Conservation (phyloP, 1,140 invertebrate genomes). For the Frieseomelitta varia region DNA sequence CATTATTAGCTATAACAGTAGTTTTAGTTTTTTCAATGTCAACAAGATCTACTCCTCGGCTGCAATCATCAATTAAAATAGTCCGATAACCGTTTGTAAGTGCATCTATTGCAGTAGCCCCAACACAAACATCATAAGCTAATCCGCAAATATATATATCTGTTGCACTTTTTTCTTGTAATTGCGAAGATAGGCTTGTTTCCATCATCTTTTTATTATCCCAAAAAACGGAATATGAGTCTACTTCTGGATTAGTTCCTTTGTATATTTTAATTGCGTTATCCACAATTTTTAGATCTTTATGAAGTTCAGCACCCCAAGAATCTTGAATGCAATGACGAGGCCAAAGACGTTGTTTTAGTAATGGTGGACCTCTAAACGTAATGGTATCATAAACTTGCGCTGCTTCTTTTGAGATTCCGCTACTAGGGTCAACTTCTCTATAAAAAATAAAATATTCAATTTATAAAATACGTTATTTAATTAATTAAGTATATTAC, state of each 20-base stretch:
- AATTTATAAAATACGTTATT: background rate
- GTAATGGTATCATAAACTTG: conserved; percentile 94
- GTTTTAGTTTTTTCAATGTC: conserved; percentile 93
- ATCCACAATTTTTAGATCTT: conserved; percentile 91
- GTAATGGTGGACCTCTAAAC: conserved; percentile 92
- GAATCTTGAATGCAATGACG: conserved; percentile 97
- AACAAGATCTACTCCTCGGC: conserved; percentile 91
- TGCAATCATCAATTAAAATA: conserved; percentile 94
- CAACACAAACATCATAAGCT: conserved; percentile 98
- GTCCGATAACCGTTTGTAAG: conserved; percentile 94
- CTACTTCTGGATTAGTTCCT: conserved; percentile 96
- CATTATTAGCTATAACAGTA: conserved; percentile 87
- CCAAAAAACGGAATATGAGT: conserved; percentile 99
- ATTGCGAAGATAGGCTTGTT: conserved; percentile 91
- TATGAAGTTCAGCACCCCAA: conserved; percentile 96
- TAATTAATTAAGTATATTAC: background rate
- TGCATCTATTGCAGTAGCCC: conserved; percentile 93
- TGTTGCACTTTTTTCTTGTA: conserved; percentile 91
- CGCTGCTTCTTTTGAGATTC: conserved; percentile 85
- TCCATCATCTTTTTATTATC: conserved; percentile 96
- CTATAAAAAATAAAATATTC: conserved; percentile 53
- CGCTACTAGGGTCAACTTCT: conserved; percentile 75
- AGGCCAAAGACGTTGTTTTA: conserved; percentile 96
- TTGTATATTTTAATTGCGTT: conserved; percentile 94
- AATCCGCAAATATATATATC: conserved; percentile 98